phyloP scores from a whole-genome alignment of 2,888 invertebrate genomes.

The Diploptera punctata region DNA sequence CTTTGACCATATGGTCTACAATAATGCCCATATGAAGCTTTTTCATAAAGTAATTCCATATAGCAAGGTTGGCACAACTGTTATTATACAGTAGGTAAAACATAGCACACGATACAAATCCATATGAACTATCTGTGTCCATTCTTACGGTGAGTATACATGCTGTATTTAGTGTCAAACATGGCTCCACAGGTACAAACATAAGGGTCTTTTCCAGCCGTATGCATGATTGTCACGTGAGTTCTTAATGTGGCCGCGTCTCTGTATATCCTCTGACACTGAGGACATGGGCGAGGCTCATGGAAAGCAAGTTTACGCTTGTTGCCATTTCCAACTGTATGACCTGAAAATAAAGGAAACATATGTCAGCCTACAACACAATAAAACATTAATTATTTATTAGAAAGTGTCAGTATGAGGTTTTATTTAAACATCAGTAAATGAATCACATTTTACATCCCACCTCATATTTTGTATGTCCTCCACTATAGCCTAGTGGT shows the following conservation, averaged over 20 bases:
- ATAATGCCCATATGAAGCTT: too few species aligned
- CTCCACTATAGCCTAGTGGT: too few species aligned
- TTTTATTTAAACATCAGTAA: too few species aligned
- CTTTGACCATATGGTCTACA: too few species aligned
- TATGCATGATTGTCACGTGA: constrained; percentile 25
- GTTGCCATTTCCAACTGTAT: background rate
- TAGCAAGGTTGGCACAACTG: too few species aligned
- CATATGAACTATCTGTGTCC: constrained; percentile 15
- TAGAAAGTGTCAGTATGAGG: too few species aligned
- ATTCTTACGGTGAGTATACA: constrained; percentile 22
- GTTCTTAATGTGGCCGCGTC: constrained; percentile 22
- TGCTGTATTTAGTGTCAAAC: constrained; percentile 15
- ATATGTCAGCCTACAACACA: background rate
- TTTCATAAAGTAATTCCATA: too few species aligned
- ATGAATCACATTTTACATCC: too few species aligned
- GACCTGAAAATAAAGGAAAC: constrained; percentile 1
- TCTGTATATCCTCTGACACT: constrained; percentile 17
- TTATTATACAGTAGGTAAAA: too few species aligned
- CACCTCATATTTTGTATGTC: too few species aligned
- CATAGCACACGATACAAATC: too few species aligned
- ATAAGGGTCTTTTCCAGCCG: constrained; percentile 18
- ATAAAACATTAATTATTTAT: background rate
- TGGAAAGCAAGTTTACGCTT: constrained; percentile 25
- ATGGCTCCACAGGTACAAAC: constrained; percentile 20
- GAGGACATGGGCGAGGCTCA: constrained; percentile 22